Percentiles rank a stretch among this genome's conserved stretches.
These are phyloP conservation scores for Ptychobarbus kaznakovi DNA, from an alignment of 2,797 vertebrate genomes.

Conservation along the genomic window DNA sequence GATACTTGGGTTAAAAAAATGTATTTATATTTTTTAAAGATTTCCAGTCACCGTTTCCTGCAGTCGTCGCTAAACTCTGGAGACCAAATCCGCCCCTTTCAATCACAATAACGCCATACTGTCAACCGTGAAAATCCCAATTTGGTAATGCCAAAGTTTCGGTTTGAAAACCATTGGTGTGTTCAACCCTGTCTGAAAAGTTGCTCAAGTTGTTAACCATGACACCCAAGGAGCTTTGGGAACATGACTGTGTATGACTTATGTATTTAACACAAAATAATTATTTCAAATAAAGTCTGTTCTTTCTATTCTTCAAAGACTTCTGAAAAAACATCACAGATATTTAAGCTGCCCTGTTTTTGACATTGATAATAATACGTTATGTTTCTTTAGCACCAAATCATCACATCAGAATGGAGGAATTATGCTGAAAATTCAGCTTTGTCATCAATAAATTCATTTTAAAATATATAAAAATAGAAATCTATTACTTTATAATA, in stretches of 20 bases:
- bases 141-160: constrained; percentile 22
- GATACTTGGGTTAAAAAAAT: not conserved
- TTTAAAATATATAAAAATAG: not conserved
- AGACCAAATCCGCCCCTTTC: constrained; percentile 33
- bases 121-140: constrained; percentile 42
- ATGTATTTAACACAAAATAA: not conserved
- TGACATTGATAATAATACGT: not conserved
- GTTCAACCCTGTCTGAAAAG: constrained; percentile 26
- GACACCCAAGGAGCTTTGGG: constrained; percentile 5
- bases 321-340: not conserved
- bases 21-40: not conserved
- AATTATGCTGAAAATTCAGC: not conserved
- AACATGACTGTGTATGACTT: not conserved
- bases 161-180: constrained; percentile 19
- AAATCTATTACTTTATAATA: not conserved
- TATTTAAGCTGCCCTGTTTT: not conserved
- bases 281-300: not conserved
- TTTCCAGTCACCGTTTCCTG: constrained; percentile 14
- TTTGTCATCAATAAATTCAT: not conserved
- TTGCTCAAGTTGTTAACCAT: not conserved
- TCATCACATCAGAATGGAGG: not conserved
- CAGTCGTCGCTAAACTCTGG: constrained; percentile 18
- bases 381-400: not conserved
- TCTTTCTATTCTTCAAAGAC: not conserved
- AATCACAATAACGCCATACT: constrained; percentile 36